Conservation (phyloP, 2,888 invertebrate genomes). For the Agrochola litura region DNA sequence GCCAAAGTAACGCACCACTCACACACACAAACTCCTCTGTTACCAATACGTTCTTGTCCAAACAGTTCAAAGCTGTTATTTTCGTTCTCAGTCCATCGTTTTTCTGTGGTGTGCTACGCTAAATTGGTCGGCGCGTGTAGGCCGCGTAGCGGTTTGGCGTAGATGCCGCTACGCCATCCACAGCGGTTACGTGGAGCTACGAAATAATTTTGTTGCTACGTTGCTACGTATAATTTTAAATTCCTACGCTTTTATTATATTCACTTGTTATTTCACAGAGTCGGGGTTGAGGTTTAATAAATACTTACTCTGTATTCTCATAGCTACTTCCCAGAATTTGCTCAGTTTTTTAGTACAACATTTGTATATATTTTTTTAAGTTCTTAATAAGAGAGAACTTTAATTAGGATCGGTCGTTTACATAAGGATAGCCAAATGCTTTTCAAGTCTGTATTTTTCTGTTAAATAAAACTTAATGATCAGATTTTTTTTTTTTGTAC, state of each 20-base stretch:
- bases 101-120: constrained; percentile 65
- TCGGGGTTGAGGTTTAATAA: neutral
- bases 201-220: constrained; percentile 42
- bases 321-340: neutral
- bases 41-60: constrained; percentile 36
- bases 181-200: constrained; percentile 72
- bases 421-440: neutral
- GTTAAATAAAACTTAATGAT: no score
- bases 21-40: constrained; percentile 18
- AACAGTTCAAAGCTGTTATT: constrained; percentile 57
- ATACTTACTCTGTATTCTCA: neutral
- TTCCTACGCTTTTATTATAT: neutral
- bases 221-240: neutral
- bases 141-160: constrained; percentile 78
- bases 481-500: neutral
- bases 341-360: neutral
- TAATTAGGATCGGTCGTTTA: neutral
- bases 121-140: constrained; percentile 73
- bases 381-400: neutral
- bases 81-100: constrained; percentile 50
- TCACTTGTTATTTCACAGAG: neutral
- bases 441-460: neutral
- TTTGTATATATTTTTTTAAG: neutral
- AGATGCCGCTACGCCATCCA: constrained; percentile 76
- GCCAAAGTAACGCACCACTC: neutral